Base-by-base conservation (phyloP, 2,888 invertebrate genomes). In the Alsophila aescularia region DNA sequence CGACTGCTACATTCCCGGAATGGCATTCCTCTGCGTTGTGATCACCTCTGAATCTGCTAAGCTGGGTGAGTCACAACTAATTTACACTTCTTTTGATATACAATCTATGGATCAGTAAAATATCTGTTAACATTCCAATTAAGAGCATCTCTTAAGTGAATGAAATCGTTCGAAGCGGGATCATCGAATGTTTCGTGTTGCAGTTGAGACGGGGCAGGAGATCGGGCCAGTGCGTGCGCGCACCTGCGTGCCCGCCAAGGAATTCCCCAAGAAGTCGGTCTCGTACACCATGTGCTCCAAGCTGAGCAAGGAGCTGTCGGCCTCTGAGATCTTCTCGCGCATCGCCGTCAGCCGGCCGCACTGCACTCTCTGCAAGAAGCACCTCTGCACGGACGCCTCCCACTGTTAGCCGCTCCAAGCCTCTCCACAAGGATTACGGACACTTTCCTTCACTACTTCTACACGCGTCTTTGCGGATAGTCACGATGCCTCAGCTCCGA, bases 1-100 rank as follows among this genome's bases (percentile, higher is more conserved):
- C 39, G 90, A 90, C 66, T 91, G 91, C 71, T 90, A 90, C 76
- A 90, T 90, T 52, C 90, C 89, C n/a, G 89, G 90, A 24, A 89
- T 90, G 89, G 85, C 78, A 32, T 90, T 90, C 70, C 72, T 87
- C 32, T 91, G 91, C 70, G 83, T 90, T 59, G 83, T 90, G 35
- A 90, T 91, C 64, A 91, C 90, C 0, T 86, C 90, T 0, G 90
- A 91, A 66, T 88, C 89, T 0, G 90, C 90, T 7, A 90, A 88
- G 60, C 68, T 90, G 12, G 87, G 90, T 90, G 64, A 82, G 81
- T 54, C 14, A 24, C 27, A 9, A 10, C 12, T 12, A 14, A 16
- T 9, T 5, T 36, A 0, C 36, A 16, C n/a, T n/a, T n/a, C n/a
- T n/a, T n/a, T n/a, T n/a, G n/a, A n/a, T n/a, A n/a, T n/a, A n/a